A percentile compares a stretch with the other conserved stretches of the same genome.
These are phyloP conservation scores for Gymnobelideus leadbeateri DNA, from an alignment of 2,113 vertebrate genomes.

Conservation along the genomic window DNA sequence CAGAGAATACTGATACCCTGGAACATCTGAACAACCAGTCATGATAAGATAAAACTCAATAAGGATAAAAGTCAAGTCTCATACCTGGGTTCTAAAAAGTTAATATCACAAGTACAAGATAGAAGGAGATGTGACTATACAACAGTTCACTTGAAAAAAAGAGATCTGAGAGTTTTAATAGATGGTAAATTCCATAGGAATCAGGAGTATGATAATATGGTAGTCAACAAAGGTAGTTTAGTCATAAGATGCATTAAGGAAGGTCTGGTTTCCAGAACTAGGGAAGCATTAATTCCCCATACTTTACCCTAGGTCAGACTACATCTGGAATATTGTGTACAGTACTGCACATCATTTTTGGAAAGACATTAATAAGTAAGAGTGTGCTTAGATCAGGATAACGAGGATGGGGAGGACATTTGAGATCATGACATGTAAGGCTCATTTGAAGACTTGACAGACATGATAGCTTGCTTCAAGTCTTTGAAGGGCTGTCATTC, in stretches of 20 bases:
- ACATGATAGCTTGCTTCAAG: not conserved
- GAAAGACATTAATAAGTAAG: not conserved
- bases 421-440: not conserved
- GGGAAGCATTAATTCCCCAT: no score
- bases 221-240: not conserved
- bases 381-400: not conserved
- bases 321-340: not conserved
- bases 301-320: not conserved
- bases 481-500: not conserved
- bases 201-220: not conserved
- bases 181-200: not conserved
- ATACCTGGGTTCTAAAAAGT: not conserved
- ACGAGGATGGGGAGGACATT: not conserved
- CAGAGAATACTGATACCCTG: not conserved
- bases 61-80: not conserved
- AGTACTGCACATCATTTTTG: not conserved
- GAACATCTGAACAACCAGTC: not conserved
- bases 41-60: not conserved
- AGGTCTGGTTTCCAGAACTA: not conserved
- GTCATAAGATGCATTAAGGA: not conserved
- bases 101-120: not conserved
- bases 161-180: not conserved
- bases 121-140: not conserved
- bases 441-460: not conserved
- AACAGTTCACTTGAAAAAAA: not conserved